phyloP scores from a whole-genome alignment of 2,797 vertebrate genomes.

The Kryptolebias ocellatus region DNA sequence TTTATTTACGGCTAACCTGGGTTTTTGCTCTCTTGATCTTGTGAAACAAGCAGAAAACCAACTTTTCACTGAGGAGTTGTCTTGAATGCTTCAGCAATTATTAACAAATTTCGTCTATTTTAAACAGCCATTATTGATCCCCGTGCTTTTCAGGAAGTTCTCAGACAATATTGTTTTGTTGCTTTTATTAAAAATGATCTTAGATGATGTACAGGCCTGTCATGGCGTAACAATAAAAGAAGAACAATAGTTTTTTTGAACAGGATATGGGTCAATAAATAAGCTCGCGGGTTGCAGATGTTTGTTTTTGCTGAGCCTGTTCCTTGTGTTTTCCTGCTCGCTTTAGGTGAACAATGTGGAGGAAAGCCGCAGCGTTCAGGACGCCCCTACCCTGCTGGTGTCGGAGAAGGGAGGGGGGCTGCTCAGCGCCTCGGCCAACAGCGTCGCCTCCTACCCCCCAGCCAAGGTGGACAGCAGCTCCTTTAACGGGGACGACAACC shows the following conservation, averaged over 20 bases:
- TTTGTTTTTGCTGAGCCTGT: constrained; percentile 63
- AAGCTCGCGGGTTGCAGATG: constrained; percentile 3
- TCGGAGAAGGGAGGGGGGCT: constrained; percentile 86
- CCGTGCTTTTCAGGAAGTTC: background rate
- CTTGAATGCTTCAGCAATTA: constrained; percentile 39
- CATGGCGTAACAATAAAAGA: background rate
- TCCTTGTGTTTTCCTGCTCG: constrained; percentile 49
- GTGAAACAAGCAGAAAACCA: constrained; percentile 34
- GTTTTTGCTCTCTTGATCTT: constrained; percentile 27
- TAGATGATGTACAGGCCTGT: background rate
- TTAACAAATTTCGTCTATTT: constrained; percentile 28
- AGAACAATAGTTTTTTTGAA: background rate
- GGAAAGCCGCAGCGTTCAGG: constrained; percentile 80
- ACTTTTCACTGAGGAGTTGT: constrained; percentile 36
- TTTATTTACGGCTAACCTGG: constrained; percentile 17
- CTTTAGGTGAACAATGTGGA: constrained; percentile 89
- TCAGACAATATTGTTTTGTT: background rate
- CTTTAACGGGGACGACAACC: constrained; percentile 62
- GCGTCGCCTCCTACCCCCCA: constrained; percentile 77
- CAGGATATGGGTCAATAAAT: constrained; percentile 33
- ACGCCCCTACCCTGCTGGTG: constrained; percentile 86
- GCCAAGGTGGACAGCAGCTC: constrained; percentile 71
- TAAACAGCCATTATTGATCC: background rate
- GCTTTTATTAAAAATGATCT: background rate
- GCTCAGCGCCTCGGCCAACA: constrained; percentile 76